These are phyloP conservation scores for Acipenser oxyrinchus DNA, from an alignment of 2,797 vertebrate species.

Conservation along the genomic window DNA sequence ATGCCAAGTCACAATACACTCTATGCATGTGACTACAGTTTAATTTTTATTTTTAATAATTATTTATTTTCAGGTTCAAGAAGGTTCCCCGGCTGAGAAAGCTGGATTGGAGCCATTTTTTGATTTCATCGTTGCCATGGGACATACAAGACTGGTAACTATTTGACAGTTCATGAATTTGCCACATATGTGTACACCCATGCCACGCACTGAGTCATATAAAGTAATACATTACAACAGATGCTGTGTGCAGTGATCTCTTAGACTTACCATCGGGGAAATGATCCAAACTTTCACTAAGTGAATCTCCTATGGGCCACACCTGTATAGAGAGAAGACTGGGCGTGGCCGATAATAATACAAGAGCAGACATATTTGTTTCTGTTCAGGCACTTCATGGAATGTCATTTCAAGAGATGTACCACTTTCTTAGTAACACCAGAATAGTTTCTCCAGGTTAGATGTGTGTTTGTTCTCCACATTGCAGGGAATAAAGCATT, in stretches of 20 bases:
- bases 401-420: no score
- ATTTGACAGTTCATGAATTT: neutral
- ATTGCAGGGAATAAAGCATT: no score
- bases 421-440: no score
- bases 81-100: constrained; percentile 82
- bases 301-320: no score
- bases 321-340: no score
- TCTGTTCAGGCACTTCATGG: no score
- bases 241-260: neutral
- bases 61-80: constrained; percentile 72
- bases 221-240: neutral
- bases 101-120: constrained; percentile 90
- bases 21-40: neutral
- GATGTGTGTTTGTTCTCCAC: no score
- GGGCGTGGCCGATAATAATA: no score
- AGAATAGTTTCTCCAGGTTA: no score
- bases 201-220: neutral
- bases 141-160: constrained; percentile 79
- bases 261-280: neutral
- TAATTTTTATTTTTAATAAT: neutral
- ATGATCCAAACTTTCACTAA: no score
- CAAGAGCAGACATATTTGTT: no score
- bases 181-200: neutral
- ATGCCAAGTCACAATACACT: no score
- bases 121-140: constrained; percentile 92